Evolutionary conservation across 2,888 invertebrate genomes (phyloP).

Genomic region (Polyploca ridens): DNA sequence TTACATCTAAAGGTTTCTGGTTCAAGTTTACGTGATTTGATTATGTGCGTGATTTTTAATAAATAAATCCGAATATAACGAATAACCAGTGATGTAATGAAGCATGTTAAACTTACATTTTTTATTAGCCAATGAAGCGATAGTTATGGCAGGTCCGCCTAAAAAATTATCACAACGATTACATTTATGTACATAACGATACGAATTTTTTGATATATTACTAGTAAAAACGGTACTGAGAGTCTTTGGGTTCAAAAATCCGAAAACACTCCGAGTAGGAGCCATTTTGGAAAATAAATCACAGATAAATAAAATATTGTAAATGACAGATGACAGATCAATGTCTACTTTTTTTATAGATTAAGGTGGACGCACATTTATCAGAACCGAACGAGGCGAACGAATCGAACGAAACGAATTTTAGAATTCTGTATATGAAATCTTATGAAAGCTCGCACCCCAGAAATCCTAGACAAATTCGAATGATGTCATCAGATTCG

Average conservation of each 20-base stretch:
- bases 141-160: slow-evolving; percentile 59
- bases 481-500: too few relatives aligned
- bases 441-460: too few relatives aligned
- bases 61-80: slow-evolving; percentile 25
- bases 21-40: not conserved
- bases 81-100: slow-evolving; percentile 78
- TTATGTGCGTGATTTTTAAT: not conserved
- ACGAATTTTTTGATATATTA: slow-evolving; percentile 76
- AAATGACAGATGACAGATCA: too few relatives aligned
- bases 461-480: too few relatives aligned
- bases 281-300: slow-evolving; percentile 81
- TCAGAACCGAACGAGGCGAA: too few relatives aligned
- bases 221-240: slow-evolving; percentile 79
- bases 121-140: slow-evolving; percentile 63
- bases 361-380: too few relatives aligned
- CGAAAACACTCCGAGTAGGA: slow-evolving; percentile 85
- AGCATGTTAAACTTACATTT: slow-evolving; percentile 80
- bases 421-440: too few relatives aligned
- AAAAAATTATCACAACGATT: slow-evolving; percentile 70
- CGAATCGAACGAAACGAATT: too few relatives aligned
- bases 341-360: too few relatives aligned
- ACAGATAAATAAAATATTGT: slow-evolving; percentile 29
- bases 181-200: slow-evolving; percentile 81
- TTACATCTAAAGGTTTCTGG: not conserved
- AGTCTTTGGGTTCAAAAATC: slow-evolving; percentile 84